Base-by-base conservation (phyloP, 2,797 vertebrate genomes). In the Spinus pinus region DNA sequence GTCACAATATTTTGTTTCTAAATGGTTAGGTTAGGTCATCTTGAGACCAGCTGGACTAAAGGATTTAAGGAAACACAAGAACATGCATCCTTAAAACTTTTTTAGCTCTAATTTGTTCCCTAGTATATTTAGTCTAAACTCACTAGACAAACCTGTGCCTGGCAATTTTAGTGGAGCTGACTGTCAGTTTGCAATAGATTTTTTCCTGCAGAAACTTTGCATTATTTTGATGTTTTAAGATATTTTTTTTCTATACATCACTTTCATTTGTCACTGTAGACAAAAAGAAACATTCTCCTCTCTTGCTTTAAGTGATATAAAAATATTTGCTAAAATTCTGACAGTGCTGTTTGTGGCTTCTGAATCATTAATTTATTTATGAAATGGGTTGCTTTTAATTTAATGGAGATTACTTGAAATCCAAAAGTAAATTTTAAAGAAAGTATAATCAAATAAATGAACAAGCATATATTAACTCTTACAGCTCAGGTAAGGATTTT, bases 1-100 rank as follows among this genome's bases (percentile, higher is more conserved):
- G 54, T 90, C 86, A 95, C 84, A 92, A 74, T 92, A 95, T 97
- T 94, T 85, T 92, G 69, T 95, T 95, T 91, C 81, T 78, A 81
- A 93, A 89, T 1, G 17, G 50, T 57, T 80, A 82, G 67, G 30
- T 92, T 95, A 93, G 60, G 28, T 95, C 89, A 95, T 95, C 64
- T 81, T 87, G 84, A 61, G 50, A 85, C 42, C 95, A 95, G 92
- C 81, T 93, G 86, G 81, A 78, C 60, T 69, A 62, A 87, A 74
- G 42, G 10, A 69, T 83, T 95, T 91, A 86, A 91, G 81, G 72
- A 44, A 95, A 65, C 60, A 71, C 53, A 64, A 71, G 61, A 33
- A 83, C 11, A 24, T 30, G 10, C 44, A 67, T 28, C 65, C 30
- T 89, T 74, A 41, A 57, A 54, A 33, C 15, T 18, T 88, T 92